A percentile compares a stretch with the other conserved stretches of the same genome.
Evolutionary conservation across 37 sponge, comb jelly and placozoan genomes (phyloP).

Genomic region (Ephydatia muelleri): DNA sequence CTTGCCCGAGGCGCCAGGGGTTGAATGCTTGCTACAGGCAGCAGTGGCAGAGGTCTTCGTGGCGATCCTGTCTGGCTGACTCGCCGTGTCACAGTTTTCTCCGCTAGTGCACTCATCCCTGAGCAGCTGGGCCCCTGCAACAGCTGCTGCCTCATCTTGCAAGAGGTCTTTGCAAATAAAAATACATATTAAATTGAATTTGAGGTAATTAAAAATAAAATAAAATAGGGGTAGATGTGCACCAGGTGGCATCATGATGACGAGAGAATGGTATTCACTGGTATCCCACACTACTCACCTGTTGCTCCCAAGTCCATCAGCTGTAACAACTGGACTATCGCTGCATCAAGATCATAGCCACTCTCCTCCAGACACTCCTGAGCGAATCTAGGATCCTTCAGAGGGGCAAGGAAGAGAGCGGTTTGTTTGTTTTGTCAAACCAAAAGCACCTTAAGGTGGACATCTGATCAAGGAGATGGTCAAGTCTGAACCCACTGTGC

Average conservation of each 20-base stretch:
- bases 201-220: background rate
- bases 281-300: background rate
- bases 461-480: slow-evolving; percentile 5
- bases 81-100: no score
- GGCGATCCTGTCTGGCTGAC: no score
- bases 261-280: background rate
- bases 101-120: no score
- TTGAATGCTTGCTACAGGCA: no score
- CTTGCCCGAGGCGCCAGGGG: no score
- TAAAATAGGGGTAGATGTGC: no score
- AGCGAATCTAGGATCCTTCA: slow-evolving; percentile 44
- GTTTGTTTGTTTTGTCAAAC: background rate
- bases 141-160: no score
- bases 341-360: slow-evolving; percentile 37
- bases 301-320: slow-evolving; percentile 33
- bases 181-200: background rate
- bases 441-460: background rate
- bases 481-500: slow-evolving; percentile 24
- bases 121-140: no score
- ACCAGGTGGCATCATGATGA: background rate
- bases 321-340: slow-evolving; percentile 55
- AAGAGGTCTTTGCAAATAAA: background rate
- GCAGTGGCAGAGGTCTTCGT: no score
- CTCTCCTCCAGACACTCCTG: slow-evolving; percentile 43
- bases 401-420: background rate